Evolutionary conservation across 2,113 vertebrate genomes (phyloP), one percentile per base, ranked within the genome.

Genomic region (Callorhinus ursinus): DNA sequence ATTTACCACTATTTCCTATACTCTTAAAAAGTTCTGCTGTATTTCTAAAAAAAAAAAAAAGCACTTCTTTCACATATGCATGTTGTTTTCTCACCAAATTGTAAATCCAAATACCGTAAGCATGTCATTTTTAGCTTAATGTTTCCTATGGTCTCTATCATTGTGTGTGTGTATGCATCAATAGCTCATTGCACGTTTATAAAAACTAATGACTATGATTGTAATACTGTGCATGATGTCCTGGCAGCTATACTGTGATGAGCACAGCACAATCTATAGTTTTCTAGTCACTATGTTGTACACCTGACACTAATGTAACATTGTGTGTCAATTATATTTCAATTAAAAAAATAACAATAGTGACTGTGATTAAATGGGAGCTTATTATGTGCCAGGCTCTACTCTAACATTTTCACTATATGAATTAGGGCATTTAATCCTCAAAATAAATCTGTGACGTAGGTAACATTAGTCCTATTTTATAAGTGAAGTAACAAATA

Each of bases 401-500:
- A 28, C 10, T 5, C n/a, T 22, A 95, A 77, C 22, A 63, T 24
- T 92, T 55, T 69, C 12, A 63, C 21, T 88, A 55, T 15, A 36
- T 39, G 84, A 91, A 49, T 1, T 88, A 51, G 72, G 22, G 67
- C 65, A 82, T 46, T 93, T 72, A 89, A 63, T 67, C 46, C 14
- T 65, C 14, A 39, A 53, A 93, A 72, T 57, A 90, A 80, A 95
- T 76, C 89, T 81, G 57, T 69, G n/a, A 81, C 61, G 16, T 85
- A 36, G 46, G 26, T 88, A 77, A 88, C 16, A 71, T 33, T 39
- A 74, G 36, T 21, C n/a, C 22, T 65, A 51, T 71, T 96, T 90
- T 91, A 93, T 63, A 94, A 88, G 21, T 51, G 63, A 97, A 88
- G 39, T 81, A 63, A 51, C 49, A 93, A 96, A 93, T 65, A 1